Conservation (phyloP, 2,888 invertebrate genomes). For the Halictus ligatus region DNA sequence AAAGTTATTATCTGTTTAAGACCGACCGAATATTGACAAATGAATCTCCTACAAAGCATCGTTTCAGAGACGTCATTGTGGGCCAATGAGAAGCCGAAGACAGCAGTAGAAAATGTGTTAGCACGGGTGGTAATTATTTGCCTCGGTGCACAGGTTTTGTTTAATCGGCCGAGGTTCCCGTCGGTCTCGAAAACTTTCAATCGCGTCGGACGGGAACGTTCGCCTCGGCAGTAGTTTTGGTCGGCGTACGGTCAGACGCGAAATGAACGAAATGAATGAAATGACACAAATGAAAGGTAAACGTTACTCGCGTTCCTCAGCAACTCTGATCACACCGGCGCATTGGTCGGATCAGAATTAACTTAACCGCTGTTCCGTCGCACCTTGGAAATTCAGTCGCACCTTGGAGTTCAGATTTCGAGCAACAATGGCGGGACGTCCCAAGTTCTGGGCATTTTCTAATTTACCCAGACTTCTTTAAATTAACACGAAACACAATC, state of each 20-base stretch:
- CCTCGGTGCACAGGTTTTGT: neutral
- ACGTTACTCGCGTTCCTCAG: neutral
- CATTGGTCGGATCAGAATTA: conserved; percentile 12
- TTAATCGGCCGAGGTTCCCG: conserved; percentile 30
- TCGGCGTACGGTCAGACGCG: conserved; percentile 41
- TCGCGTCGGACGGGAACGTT: conserved; percentile 28
- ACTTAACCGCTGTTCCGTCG: conserved; percentile 12
- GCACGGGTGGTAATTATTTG: conserved; percentile 14
- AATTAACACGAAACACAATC: too few relatives aligned
- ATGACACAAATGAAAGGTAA: conserved; percentile 8
- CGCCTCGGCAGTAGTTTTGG: conserved; percentile 39
- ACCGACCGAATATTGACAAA: too few relatives aligned
- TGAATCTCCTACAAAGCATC: too few relatives aligned
- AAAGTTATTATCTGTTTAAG: too few relatives aligned
- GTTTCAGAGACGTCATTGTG: too few relatives aligned
- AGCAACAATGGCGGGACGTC: neutral
- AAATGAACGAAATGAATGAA: too few relatives aligned
- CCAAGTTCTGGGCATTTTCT: neutral
- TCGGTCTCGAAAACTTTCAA: conserved; percentile 38
- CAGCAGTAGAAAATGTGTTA: neutral
- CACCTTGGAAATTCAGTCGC: neutral
- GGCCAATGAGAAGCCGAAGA: neutral
- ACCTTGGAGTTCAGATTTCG: neutral
- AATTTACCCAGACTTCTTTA: neutral
- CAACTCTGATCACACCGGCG: conserved; percentile 24